A percentile compares a stretch with the other conserved stretches of the same genome.
Evolutionary conservation across 2,888 invertebrate species (phyloP).

Genomic region (Sarcophaga caerulescens): DNA sequence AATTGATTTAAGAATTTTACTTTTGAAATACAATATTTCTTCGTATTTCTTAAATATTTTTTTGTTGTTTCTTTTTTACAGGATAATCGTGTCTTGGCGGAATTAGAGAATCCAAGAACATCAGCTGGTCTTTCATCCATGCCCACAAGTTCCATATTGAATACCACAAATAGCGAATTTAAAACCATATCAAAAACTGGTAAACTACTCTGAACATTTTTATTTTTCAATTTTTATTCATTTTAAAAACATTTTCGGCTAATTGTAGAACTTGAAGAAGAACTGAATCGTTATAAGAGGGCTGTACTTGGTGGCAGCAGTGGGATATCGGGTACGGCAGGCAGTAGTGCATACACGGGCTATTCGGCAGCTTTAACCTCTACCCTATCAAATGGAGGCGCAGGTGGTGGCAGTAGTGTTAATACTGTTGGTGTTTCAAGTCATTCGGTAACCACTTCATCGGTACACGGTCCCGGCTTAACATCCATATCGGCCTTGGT

Average conservation of each 20-base stretch:
- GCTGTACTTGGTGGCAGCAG: constrained; percentile 76
- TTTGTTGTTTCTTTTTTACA: constrained; percentile 63
- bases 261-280: constrained; percentile 77
- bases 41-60: too few species aligned
- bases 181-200: constrained; percentile 80
- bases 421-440: constrained; percentile 58
- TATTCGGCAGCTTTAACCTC: constrained; percentile 77
- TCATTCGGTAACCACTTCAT: constrained; percentile 57
- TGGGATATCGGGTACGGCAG: constrained; percentile 71
- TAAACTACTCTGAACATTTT: constrained; percentile 49
- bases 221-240: not conserved
- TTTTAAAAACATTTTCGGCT: not conserved
- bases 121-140: constrained; percentile 78
- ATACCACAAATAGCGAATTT: constrained; percentile 78
- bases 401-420: constrained; percentile 57
- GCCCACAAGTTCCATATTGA: constrained; percentile 78
- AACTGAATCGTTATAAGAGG: constrained; percentile 79
- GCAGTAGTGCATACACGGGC: constrained; percentile 69
- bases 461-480: constrained; percentile 70
- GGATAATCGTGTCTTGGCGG: constrained; percentile 93
- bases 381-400: constrained; percentile 75
- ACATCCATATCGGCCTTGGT: constrained; percentile 78
- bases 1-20: not conserved
- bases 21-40: not conserved
- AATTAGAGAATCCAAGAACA: constrained; percentile 90